Base-by-base conservation (phyloP, 2,888 invertebrate genomes). In the Tortricodes alternella region DNA sequence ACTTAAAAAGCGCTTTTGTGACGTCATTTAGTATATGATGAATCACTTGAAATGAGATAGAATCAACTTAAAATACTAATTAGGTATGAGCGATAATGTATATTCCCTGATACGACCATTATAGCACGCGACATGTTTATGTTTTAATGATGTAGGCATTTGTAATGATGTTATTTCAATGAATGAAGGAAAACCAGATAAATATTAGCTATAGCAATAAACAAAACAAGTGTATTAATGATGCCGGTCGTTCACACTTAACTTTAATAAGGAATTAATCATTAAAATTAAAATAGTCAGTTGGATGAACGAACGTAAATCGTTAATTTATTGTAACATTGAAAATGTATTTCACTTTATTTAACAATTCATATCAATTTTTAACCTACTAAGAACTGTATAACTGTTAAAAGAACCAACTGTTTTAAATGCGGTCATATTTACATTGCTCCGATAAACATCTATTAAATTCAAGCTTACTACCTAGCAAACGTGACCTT, bases 171-270 rank as follows among this genome's bases (percentile, higher is more conserved):
- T 34, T 52, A 39, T 53, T 37, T 35, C 44, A 50, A 52, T 58
- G 52, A 59, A 62, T 59, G 62, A 43, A 51, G 48, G 29, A 46
- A 46, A 41, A 53, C 51, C 32, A 38, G 44, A 53, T 43, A 53
- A 53, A 24, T 35, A 27, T 34, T 43, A 43, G 15, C 13, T 13
- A 11, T 11, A 29, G 15, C 38, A 49, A 38, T 27, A 52, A 51
- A 29, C 35, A 19, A 52, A 51, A 29, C 35, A 19, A 24, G 37
- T 66, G 65, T 65, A n/a, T 68, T 62, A 65, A 56, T 66, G 67
- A 71, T 71, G 74, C 68, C 72, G 73, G 74, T 72, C 73, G 62
- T 74, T 77, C 71, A 73, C 75, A 65, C 62, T 29, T n/a, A 53
- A 38, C 44, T 35, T 58, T 64, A 43, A 41, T 16, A 13, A 13